Conservation (phyloP, 2,888 invertebrate species). For the Augiades crinisus region DNA sequence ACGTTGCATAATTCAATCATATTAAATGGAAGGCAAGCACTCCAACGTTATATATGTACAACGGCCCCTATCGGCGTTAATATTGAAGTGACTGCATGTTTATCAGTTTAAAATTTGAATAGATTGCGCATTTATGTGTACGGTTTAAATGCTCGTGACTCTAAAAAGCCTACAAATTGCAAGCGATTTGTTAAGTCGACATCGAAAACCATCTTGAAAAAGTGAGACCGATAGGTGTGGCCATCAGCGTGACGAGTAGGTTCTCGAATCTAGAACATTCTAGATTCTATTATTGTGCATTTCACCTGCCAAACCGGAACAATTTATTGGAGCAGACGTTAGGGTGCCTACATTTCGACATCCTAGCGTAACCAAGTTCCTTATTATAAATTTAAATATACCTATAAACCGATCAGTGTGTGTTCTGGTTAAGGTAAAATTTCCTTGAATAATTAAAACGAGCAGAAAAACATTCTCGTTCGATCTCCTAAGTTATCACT, state of each 20-base stretch:
- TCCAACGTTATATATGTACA: constrained; percentile 28
- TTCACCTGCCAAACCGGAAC: no score
- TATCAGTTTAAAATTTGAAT: constrained; percentile 5
- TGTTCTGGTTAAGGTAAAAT: constrained; percentile 9
- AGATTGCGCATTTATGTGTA: neutral
- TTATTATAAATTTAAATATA: constrained; percentile 8
- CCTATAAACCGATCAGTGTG: neutral
- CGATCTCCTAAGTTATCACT: constrained; percentile 22
- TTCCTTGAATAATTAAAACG: constrained; percentile 28
- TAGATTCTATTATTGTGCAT: no score
- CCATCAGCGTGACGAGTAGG: no score
- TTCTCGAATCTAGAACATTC: no score
- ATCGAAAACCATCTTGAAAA: no score
- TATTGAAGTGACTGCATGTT: constrained; percentile 17
- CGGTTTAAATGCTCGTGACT: no score
- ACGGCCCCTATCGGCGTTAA: constrained; percentile 21
- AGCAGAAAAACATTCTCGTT: constrained; percentile 14
- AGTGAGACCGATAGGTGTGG: no score
- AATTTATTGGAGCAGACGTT: no score
- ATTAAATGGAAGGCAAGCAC: constrained; percentile 38
- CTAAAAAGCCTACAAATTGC: no score
- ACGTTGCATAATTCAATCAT: constrained; percentile 72
- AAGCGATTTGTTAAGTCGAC: no score
- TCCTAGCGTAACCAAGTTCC: no score
- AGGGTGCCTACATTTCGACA: no score